Conservation (phyloP, 2,797 vertebrate genomes). For the Gallinago stenura region DNA sequence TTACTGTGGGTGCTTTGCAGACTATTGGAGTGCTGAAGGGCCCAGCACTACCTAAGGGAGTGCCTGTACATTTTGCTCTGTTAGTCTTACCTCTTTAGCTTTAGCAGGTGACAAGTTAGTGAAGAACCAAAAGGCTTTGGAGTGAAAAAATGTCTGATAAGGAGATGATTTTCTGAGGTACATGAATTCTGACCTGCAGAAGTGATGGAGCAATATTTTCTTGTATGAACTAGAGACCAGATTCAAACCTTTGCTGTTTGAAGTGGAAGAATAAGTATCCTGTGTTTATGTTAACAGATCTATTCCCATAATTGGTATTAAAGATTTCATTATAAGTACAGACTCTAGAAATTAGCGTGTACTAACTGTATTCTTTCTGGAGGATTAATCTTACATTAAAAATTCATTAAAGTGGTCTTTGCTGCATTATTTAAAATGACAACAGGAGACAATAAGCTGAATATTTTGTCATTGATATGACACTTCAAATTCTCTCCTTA, state of each 20-base stretch:
- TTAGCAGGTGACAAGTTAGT: not conserved
- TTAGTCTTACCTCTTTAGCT: not conserved
- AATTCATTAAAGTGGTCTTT: constrained; percentile 43
- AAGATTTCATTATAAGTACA: constrained; percentile 31
- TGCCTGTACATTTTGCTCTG: not conserved
- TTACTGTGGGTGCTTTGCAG: not conserved
- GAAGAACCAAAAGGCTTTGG: not conserved
- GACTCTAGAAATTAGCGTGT: not conserved
- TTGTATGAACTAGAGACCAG: not conserved
- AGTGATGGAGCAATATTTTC: not conserved
- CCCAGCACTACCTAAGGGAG: not conserved
- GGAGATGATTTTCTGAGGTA: not conserved
- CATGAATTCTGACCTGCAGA: not conserved
- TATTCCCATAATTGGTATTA: not conserved
- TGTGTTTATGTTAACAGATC: constrained; percentile 28
- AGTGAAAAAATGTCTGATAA: not conserved
- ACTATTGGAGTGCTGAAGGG: not conserved
- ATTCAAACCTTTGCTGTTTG: not conserved
- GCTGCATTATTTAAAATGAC: constrained; percentile 51
- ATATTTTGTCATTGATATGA: constrained; percentile 55
- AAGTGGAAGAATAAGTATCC: not conserved
- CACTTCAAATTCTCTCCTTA: constrained; percentile 43
- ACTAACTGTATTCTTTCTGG: constrained; percentile 15
- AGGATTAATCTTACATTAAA: constrained; percentile 39
- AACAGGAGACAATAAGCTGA: constrained; percentile 51